phyloP scores from a whole-genome alignment of 2,888 invertebrate genomes.

The Eumacrocentrus americanus region DNA sequence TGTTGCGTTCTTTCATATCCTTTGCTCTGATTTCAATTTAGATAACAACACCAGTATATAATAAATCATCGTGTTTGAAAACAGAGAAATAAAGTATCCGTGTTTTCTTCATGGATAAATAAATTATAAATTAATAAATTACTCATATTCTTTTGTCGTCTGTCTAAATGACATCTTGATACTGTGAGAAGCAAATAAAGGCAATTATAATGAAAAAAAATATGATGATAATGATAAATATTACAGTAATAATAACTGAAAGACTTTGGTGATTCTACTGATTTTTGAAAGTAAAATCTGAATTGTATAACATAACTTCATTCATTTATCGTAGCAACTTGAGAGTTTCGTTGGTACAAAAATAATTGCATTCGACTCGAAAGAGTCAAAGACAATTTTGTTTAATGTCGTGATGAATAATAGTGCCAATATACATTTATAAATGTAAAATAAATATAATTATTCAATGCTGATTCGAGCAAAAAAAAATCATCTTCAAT shows the following conservation, averaged over 20 bases:
- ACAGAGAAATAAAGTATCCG: slow-evolving; percentile 5
- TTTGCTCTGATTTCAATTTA: too few relatives aligned
- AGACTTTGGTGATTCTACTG: slow-evolving; percentile 5
- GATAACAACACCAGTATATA: neutral
- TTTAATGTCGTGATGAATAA: neutral
- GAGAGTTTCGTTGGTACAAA: neutral
- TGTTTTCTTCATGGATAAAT: slow-evolving; percentile 2
- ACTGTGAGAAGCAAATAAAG: neutral
- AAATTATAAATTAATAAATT: slow-evolving; percentile 21
- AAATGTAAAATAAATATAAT: neutral
- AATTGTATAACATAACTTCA: too few relatives aligned
- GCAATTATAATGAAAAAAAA: neutral
- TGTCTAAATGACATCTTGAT: neutral
- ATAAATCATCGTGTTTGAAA: too few relatives aligned
- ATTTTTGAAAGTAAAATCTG: neutral
- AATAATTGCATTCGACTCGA: neutral
- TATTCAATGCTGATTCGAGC: neutral
- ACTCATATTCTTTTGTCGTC: slow-evolving; percentile 1
- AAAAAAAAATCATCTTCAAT: neutral
- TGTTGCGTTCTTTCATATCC: too few relatives aligned
- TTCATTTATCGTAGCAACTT: too few relatives aligned
- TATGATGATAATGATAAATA: slow-evolving; percentile 11
- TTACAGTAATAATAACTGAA: slow-evolving; percentile 12
- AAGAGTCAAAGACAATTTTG: neutral
- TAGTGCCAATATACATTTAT: too few relatives aligned